These are phyloP conservation scores for Neodon shergylaensis DNA, from an alignment of 2,113 vertebrate species.

Conservation along the genomic window DNA sequence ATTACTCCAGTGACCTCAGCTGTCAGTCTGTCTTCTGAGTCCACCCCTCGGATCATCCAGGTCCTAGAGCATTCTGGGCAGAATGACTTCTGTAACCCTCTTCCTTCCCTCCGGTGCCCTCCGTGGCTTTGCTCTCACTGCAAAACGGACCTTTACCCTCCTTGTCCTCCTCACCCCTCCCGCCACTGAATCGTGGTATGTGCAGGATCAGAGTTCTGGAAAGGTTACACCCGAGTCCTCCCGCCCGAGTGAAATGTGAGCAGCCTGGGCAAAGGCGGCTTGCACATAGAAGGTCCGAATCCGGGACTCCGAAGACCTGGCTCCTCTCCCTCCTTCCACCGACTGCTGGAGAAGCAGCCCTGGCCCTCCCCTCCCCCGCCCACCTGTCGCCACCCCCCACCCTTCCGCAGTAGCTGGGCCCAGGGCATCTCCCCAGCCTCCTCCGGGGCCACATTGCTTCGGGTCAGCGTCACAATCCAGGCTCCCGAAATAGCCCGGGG, in stretches of 20 bases:
- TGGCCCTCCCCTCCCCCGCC: slow-evolving; percentile 65
- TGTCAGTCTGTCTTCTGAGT: background rate
- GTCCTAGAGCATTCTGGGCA: background rate
- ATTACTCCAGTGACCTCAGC: background rate
- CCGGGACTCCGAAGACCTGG: slow-evolving; percentile 57
- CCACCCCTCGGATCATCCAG: background rate
- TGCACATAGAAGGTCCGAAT: slow-evolving; percentile 83
- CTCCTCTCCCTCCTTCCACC: slow-evolving; percentile 49
- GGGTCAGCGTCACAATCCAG: slow-evolving; percentile 63
- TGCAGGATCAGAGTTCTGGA: slow-evolving; percentile 83
- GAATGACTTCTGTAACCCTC: background rate
- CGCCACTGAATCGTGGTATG: slow-evolving; percentile 73
- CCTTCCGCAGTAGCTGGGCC: background rate
- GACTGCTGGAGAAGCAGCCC: slow-evolving; percentile 11
- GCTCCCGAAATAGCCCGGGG: slow-evolving; percentile 73
- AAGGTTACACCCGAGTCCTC: slow-evolving; percentile 79
- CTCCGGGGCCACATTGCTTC: slow-evolving; percentile 66
- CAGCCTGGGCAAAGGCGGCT: slow-evolving; percentile 71
- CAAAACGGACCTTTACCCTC: slow-evolving; percentile 42
- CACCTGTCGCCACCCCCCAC: slow-evolving; percentile 73
- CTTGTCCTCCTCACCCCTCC: slow-evolving; percentile 45
- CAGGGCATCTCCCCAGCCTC: slow-evolving; percentile 49
- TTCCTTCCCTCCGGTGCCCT: slow-evolving; percentile 56
- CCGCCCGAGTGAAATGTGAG: slow-evolving; percentile 82
- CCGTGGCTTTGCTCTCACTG: background rate